phyloP scores from a whole-genome alignment of 2,888 invertebrate genomes.

The Dynastes tityus region DNA sequence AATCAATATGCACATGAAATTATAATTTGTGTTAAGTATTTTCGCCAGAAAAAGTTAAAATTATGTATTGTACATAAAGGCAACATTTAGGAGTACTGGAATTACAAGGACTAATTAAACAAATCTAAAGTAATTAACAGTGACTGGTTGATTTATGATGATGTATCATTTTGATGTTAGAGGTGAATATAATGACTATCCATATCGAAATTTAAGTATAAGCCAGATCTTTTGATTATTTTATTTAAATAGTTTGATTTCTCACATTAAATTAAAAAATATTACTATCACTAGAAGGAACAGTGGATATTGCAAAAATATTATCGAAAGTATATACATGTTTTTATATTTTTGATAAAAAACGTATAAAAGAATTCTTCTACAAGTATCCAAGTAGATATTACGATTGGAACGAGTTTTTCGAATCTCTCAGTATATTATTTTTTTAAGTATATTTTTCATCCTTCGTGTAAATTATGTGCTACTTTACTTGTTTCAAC shows the following conservation, averaged over 20 bases:
- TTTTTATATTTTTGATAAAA: conserved; percentile 7
- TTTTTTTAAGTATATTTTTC: conserved; percentile 29
- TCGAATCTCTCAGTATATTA: conserved; percentile 9
- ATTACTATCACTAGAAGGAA: background rate
- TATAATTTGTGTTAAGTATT: background rate
- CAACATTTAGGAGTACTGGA: too few species aligned
- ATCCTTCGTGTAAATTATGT: conserved; percentile 45
- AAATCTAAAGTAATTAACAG: too few species aligned
- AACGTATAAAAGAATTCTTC: background rate
- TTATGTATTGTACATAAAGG: too few species aligned
- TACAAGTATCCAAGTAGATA: background rate
- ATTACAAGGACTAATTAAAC: too few species aligned
- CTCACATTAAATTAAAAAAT: background rate
- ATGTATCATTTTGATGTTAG: background rate
- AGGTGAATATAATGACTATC: background rate
- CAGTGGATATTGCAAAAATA: conserved; percentile 6
- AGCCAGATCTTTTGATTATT: conserved; percentile 16
- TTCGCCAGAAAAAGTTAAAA: too few species aligned
- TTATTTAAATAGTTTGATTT: background rate
- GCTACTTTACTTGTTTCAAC: conserved; percentile 37
- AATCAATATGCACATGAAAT: background rate
- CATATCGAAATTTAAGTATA: conserved; percentile 14
- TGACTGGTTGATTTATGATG: too few species aligned
- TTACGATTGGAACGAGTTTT: background rate
- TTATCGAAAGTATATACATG: conserved; percentile 16